These are phyloP conservation scores for Sacculina carcini DNA, from an alignment of 2,888 invertebrate genomes.

Conservation along the genomic window DNA sequence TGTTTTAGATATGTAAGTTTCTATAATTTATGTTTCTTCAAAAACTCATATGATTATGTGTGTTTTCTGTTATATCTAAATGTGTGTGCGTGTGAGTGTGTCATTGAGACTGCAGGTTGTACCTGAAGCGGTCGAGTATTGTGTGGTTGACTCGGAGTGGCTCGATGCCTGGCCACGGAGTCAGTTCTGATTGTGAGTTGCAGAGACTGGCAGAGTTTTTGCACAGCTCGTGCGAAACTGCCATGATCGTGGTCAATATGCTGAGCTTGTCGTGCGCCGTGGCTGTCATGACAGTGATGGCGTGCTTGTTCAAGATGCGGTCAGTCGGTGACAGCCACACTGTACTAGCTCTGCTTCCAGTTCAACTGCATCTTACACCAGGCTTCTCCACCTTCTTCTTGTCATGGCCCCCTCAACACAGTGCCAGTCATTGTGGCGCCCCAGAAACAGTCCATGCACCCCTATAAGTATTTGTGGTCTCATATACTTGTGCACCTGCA, in stretches of 20 bases:
- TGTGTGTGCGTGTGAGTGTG: background rate
- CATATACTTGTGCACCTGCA: too few relatives aligned
- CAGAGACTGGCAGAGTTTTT: constrained; percentile 37
- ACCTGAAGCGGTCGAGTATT: too few relatives aligned
- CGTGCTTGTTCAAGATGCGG: too few relatives aligned
- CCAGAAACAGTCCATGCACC: too few relatives aligned
- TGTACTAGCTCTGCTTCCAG: too few relatives aligned
- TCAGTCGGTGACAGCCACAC: too few relatives aligned
- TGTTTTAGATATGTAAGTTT: background rate
- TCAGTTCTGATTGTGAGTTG: constrained; percentile 34
- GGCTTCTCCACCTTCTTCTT: too few relatives aligned
- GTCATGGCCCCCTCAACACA: too few relatives aligned
- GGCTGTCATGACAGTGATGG: too few relatives aligned
- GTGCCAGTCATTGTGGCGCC: too few relatives aligned
- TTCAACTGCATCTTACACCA: too few relatives aligned
- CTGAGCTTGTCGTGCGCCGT: constrained; percentile 32
- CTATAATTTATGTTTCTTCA: background rate
- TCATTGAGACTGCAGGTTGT: background rate
- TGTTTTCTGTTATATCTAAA: background rate
- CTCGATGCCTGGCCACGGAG: constrained; percentile 38
- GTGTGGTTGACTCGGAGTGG: constrained; percentile 36
- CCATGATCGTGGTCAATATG: constrained; percentile 36
- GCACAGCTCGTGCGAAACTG: constrained; percentile 41
- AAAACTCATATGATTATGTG: background rate
- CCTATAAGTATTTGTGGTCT: too few relatives aligned